Base-by-base conservation (phyloP, 2,888 invertebrate species). In the Automeris io region DNA sequence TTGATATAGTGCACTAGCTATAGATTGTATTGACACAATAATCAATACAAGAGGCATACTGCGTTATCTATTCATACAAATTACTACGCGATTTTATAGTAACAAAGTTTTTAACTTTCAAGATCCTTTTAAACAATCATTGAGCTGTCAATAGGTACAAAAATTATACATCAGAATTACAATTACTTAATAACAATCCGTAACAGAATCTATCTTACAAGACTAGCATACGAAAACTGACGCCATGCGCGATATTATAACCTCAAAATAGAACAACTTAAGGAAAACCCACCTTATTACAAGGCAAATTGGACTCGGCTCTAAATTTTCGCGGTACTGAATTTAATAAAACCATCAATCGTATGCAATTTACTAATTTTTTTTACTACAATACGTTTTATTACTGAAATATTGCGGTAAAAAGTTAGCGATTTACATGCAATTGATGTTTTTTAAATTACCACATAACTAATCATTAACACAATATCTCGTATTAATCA, bases 121-220 rank as follows among this genome's bases (percentile, higher is more conserved):
- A 13, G 29, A 16, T 9, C n/a, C 16, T 16, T 29, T 29, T 9
- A 16, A 29, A 29, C n/a, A 50, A 49, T 43, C 49, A 70, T 78
- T 77, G 79, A 78, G 80, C 77, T 77, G 77, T 64, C 47, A 26
- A 58, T 69, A 65, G 65, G 72, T 76, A 76, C 68, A 75, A 78
- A 78, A 74, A 19, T 18, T 19, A 12, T 34, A n/a, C n/a, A 13
- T 63, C 71, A 69, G 66, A 77, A 73, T 67, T 54, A 70, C 64
- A 63, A 64, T 73, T 65, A 69, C 65, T 61, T 69, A 66, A 26
- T 66, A 68, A 70, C 66, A 61, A 68, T 63, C 54, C 56, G 55
- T 70, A 67, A 61, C 70, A 57, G 56, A 62, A 66, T 16, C 59
- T 63, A 65, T 60, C 54, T 61, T 70, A 69, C 47, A 54, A 52